These are phyloP conservation scores for Cygnus olor DNA, from an alignment of 2,797 vertebrate species.

Conservation along the genomic window DNA sequence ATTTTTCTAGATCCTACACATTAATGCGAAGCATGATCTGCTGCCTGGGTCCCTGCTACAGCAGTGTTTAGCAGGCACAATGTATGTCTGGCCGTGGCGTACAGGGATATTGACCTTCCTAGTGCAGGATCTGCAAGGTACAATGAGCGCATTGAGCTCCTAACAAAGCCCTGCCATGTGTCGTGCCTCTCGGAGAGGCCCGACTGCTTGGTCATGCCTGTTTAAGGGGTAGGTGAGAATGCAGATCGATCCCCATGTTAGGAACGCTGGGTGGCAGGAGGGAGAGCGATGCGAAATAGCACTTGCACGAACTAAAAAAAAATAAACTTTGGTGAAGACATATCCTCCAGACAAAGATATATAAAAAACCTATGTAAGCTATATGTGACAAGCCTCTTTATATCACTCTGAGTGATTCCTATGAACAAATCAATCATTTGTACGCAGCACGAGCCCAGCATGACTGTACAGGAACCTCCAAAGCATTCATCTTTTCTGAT, in stretches of 20 bases:
- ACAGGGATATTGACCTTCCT: constrained; percentile 5
- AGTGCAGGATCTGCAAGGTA: neutral
- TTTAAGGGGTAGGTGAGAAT: neutral
- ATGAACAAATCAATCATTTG: neutral
- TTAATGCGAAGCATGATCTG: constrained; percentile 35
- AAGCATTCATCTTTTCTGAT: neutral
- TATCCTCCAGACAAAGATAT: neutral
- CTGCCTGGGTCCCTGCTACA: neutral
- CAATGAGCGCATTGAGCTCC: neutral
- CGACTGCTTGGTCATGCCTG: neutral
- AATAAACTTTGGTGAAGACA: neutral
- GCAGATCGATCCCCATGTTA: neutral
- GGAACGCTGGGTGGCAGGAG: neutral
- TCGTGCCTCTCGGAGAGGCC: constrained; percentile 16
- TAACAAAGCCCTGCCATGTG: constrained; percentile 29
- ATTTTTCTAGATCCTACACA: constrained; percentile 29
- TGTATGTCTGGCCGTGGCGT: neutral
- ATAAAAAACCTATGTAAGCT: neutral
- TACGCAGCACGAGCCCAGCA: neutral
- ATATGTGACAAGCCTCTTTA: neutral
- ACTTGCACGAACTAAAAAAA: neutral
- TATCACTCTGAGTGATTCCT: neutral
- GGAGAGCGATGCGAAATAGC: neutral
- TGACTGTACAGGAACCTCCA: neutral
- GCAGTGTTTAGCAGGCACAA: neutral